These are phyloP conservation scores for Torymus texanus DNA, from an alignment of 2,888 invertebrate species.

Conservation along the genomic window DNA sequence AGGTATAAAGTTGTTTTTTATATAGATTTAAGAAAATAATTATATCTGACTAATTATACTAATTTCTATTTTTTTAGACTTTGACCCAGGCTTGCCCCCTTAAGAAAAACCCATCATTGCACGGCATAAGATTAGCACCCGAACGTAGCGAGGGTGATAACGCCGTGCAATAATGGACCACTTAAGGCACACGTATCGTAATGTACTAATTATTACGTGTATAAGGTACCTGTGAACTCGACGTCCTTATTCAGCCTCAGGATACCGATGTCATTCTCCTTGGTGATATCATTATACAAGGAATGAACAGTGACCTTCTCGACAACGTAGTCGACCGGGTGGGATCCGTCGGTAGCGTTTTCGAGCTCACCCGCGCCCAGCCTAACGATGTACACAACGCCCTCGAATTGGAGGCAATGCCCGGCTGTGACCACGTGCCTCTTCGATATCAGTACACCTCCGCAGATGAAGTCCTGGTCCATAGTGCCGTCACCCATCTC, in stretches of 20 bases:
- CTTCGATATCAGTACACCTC: conserved; percentile 82
- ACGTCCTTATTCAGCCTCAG: conserved; percentile 80
- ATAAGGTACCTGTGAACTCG: conserved; percentile 73
- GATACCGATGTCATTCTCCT: conserved; percentile 87
- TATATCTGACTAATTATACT: no score
- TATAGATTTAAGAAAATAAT: no score
- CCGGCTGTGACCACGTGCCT: conserved; percentile 87
- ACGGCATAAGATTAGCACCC: no score
- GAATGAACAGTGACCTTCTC: conserved; percentile 81
- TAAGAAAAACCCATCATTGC: no score
- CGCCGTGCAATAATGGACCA: no score
- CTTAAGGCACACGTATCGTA: no score
- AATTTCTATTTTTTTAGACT: no score
- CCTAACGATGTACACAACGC: conserved; percentile 81
- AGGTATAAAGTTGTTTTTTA: no score
- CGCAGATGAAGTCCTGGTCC: conserved; percentile 75
- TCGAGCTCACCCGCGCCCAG: conserved; percentile 87
- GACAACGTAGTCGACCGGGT: conserved; percentile 80
- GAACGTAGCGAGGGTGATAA: no score
- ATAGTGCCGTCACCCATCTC: not conserved
- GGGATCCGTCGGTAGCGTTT: conserved; percentile 75
- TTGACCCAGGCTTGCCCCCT: no score
- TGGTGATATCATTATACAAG: conserved; percentile 79
- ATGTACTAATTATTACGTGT: no score
- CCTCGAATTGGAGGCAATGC: conserved; percentile 79